Evolutionary conservation across 2,888 invertebrate genomes (phyloP).

Genomic region (Orthonevra nobilis): DNA sequence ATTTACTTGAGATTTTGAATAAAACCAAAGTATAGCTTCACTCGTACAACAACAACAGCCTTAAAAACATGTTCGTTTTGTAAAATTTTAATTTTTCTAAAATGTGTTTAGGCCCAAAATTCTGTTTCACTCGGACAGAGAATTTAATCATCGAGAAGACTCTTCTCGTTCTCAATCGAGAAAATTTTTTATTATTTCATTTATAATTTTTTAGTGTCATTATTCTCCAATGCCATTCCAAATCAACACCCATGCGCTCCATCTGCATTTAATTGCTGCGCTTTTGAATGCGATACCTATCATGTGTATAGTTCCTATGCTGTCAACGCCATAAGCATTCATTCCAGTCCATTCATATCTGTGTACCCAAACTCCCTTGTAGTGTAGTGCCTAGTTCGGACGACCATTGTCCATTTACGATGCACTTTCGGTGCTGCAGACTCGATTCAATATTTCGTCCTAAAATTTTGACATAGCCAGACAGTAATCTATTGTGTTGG

Average conservation of each 20-base stretch:
- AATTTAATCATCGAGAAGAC: no score
- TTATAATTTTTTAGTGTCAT: no score
- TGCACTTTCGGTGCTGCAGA: conserved; percentile 18
- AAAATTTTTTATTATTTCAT: no score
- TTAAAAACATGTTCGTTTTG: no score
- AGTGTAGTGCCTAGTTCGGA: background rate
- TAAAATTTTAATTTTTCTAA: no score
- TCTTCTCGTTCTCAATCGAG: no score
- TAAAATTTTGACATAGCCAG: conserved; percentile 34
- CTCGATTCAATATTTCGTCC: conserved; percentile 39
- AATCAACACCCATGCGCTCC: background rate
- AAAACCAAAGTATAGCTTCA: no score
- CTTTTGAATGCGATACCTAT: background rate
- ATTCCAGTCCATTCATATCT: background rate
- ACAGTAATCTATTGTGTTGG: conserved; percentile 18
- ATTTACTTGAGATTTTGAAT: no score
- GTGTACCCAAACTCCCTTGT: background rate
- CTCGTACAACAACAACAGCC: no score
- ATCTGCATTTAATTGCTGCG: conserved; percentile 9
- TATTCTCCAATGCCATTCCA: background rate
- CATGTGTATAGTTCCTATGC: background rate
- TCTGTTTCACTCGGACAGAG: no score
- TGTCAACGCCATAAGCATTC: background rate
- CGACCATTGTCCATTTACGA: conserved; percentile 12
- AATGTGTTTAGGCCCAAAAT: no score